These are phyloP conservation scores for Troglohyphantes excavatus DNA, from an alignment of 2,888 invertebrate species.

Conservation along the genomic window DNA sequence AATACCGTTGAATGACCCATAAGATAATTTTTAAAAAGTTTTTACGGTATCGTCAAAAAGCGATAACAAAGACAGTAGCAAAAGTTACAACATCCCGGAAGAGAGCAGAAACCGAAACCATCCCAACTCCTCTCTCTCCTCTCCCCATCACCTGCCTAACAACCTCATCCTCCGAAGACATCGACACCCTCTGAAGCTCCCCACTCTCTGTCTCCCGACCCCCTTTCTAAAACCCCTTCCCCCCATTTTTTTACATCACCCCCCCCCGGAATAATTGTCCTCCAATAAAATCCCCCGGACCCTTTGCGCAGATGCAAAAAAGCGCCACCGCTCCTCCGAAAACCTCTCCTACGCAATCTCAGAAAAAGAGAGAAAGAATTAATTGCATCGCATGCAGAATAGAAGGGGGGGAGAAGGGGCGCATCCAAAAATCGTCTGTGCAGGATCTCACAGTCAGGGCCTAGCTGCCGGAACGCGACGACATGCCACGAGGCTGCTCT, in stretches of 20 bases:
- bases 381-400: slow-evolving; percentile 75
- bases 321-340: slow-evolving; percentile 38
- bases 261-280: slow-evolving; percentile 70
- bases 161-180: not conserved
- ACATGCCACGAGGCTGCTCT: slow-evolving; percentile 19
- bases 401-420: slow-evolving; percentile 1
- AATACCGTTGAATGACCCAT: no score
- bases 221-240: not conserved
- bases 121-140: not conserved
- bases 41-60: not conserved
- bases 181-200: not conserved
- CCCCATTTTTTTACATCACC: slow-evolving; percentile 6
- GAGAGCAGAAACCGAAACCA: not conserved
- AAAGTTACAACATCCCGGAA: slow-evolving; percentile 13
- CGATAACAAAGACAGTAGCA: not conserved
- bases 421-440: slow-evolving; percentile 7
- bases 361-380: slow-evolving; percentile 57
- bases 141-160: not conserved
- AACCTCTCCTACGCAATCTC: slow-evolving; percentile 70
- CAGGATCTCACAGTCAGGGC: slow-evolving; percentile 16
- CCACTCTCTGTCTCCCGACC: not conserved
- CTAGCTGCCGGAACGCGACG: slow-evolving; percentile 14
- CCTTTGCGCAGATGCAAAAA: slow-evolving; percentile 77
- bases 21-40: no score
- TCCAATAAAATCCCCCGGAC: slow-evolving; percentile 73